These are phyloP conservation scores for Corythoichthys intestinalis DNA, from an alignment of 2,113 vertebrate genomes.

Conservation along the genomic window DNA sequence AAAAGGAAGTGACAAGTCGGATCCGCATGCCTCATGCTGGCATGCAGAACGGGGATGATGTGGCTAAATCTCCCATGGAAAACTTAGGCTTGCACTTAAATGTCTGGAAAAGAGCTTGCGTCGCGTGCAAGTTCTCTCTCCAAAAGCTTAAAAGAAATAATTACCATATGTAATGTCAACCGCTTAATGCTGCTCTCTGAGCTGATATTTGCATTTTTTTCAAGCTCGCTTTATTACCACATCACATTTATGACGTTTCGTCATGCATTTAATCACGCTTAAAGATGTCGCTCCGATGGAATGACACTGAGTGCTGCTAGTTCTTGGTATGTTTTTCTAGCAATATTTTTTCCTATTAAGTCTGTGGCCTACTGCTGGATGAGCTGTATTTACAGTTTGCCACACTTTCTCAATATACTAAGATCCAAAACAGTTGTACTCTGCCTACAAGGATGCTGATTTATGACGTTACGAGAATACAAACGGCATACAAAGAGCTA, in stretches of 20 bases:
- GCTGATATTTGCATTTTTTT: conserved; percentile 29
- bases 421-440: too few relatives aligned
- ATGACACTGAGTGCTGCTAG: conserved; percentile 26
- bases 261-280: conserved; percentile 44
- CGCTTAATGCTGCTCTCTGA: conserved; percentile 35
- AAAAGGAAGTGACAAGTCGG: conserved; percentile 60
- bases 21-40: conserved; percentile 59
- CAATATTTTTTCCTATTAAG: conserved; percentile 9
- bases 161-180: conserved; percentile 59
- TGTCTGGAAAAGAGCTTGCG: conserved; percentile 68
- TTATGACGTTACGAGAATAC: too few relatives aligned
- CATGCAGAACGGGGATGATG: conserved; percentile 62
- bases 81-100: conserved; percentile 55
- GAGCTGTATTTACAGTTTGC: not conserved
- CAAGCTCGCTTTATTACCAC: conserved; percentile 21
- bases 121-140: conserved; percentile 44
- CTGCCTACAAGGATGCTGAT: too few relatives aligned
- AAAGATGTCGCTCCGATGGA: conserved; percentile 49
- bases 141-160: conserved; percentile 62
- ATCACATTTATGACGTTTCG: conserved; percentile 44
- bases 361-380: conserved; percentile 25
- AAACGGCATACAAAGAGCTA: too few relatives aligned
- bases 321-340: conserved; percentile 47
- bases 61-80: conserved; percentile 68
- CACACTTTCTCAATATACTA: not conserved